phyloP scores from a whole-genome alignment of 2,113 vertebrate genomes.

The Scophthalmus maximus region DNA sequence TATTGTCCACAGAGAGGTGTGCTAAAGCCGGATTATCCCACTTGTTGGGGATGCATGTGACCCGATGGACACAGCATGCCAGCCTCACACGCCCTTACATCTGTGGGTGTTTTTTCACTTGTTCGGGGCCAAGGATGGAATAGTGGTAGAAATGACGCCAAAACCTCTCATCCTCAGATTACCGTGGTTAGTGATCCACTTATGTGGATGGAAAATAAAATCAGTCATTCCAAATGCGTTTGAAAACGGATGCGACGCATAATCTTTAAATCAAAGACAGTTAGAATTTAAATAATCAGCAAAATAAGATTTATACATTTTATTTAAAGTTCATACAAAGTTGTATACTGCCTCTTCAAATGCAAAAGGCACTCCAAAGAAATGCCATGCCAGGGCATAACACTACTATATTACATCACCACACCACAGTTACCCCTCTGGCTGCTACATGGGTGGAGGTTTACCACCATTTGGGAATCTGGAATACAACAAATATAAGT shows the following conservation, averaged over 20 bases:
- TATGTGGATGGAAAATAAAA: slow-evolving; percentile 53
- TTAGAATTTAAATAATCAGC: neutral
- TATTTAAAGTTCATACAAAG: too few relatives aligned
- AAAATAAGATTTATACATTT: slow-evolving; percentile 5
- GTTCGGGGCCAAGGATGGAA: slow-evolving; percentile 46
- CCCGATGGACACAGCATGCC: slow-evolving; percentile 63
- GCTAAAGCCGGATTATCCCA: slow-evolving; percentile 81
- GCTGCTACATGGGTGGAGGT: slow-evolving; percentile 58
- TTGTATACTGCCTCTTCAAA: neutral
- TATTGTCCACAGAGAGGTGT: slow-evolving; percentile 82
- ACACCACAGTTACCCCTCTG: neutral
- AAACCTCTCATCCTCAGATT: slow-evolving; percentile 78
- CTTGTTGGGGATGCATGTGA: slow-evolving; percentile 77
- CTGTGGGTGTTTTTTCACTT: slow-evolving; percentile 58
- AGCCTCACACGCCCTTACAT: slow-evolving; percentile 71
- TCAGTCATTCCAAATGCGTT: slow-evolving; percentile 47
- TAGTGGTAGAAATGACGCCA: slow-evolving; percentile 67
- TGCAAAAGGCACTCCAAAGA: neutral
- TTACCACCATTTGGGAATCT: slow-evolving; percentile 72
- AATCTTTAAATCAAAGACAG: neutral
- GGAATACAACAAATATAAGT: slow-evolving; percentile 30
- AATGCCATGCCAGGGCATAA: neutral
- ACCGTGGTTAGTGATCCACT: slow-evolving; percentile 64
- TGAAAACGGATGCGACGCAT: slow-evolving; percentile 32
- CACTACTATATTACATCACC: neutral